Conservation (phyloP, 2,113 vertebrate species). For the Genyomyrus donnyi region DNA sequence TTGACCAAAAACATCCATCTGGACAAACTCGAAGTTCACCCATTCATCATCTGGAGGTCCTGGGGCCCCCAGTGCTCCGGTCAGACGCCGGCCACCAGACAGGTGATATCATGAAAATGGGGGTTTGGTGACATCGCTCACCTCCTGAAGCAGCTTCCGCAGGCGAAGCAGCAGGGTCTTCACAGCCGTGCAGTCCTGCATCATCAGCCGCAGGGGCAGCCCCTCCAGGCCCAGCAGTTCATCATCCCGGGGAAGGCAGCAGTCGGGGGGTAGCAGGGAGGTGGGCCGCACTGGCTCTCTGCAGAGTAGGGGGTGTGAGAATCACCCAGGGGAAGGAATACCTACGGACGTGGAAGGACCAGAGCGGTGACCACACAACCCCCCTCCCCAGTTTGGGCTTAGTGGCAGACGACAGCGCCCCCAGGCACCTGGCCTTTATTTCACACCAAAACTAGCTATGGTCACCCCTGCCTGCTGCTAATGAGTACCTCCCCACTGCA, state of each 20-base stretch:
- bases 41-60: neutral
- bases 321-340: neutral
- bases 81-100: neutral
- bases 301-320: neutral
- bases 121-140: constrained; percentile 43
- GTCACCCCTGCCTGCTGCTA: neutral
- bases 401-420: neutral
- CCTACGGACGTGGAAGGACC: neutral
- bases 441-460: neutral
- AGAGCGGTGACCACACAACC: neutral
- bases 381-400: neutral
- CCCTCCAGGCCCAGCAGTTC: constrained; percentile 76
- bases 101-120: neutral
- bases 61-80: neutral
- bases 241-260: constrained; percentile 64
- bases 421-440: neutral
- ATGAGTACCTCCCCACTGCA: neutral
- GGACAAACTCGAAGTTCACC: neutral
- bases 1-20: neutral
- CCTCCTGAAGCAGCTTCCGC: constrained; percentile 92
- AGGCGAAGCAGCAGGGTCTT: constrained; percentile 88
- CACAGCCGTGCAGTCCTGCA: constrained; percentile 90
- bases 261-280: constrained; percentile 60
- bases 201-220: constrained; percentile 84
- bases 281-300: constrained; percentile 53